phyloP scores from a whole-genome alignment of 1,140 invertebrate genomes.

The Cataglyphis hispanica region DNA sequence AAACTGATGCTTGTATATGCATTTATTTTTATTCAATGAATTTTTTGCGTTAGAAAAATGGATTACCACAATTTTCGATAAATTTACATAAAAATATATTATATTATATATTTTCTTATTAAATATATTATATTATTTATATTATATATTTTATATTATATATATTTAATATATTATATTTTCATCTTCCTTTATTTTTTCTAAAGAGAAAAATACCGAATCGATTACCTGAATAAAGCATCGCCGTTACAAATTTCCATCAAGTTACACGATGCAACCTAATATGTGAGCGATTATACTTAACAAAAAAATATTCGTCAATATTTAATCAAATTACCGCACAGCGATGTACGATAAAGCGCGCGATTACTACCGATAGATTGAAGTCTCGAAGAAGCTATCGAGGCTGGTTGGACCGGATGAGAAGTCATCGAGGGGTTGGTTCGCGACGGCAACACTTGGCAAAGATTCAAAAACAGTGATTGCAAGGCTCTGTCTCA shows the following conservation, averaged over 20 bases:
- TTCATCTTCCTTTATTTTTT: background rate
- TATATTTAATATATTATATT: too few species aligned
- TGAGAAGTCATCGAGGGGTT: constrained; percentile 48
- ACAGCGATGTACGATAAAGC: background rate
- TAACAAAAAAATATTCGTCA: constrained; percentile 78
- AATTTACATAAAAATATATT: background rate
- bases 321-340: constrained; percentile 78
- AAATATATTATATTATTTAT: too few species aligned
- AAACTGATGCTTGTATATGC: background rate
- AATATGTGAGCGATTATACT: constrained; percentile 66
- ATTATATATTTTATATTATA: too few species aligned
- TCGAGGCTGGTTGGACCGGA: constrained; percentile 15
- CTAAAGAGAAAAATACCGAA: background rate
- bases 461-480: constrained; percentile 85
- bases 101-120: too few species aligned
- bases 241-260: background rate
- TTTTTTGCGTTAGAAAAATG: background rate
- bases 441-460: constrained; percentile 73
- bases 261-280: constrained; percentile 2
- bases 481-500: constrained; percentile 85
- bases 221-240: background rate
- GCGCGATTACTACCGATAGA: constrained; percentile 17
- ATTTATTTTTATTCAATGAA: constrained; percentile 2
- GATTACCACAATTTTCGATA: background rate
- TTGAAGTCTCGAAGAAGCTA: constrained; percentile 16